Conservation (phyloP, 2,113 vertebrate species). For the Ursus arctos region DNA sequence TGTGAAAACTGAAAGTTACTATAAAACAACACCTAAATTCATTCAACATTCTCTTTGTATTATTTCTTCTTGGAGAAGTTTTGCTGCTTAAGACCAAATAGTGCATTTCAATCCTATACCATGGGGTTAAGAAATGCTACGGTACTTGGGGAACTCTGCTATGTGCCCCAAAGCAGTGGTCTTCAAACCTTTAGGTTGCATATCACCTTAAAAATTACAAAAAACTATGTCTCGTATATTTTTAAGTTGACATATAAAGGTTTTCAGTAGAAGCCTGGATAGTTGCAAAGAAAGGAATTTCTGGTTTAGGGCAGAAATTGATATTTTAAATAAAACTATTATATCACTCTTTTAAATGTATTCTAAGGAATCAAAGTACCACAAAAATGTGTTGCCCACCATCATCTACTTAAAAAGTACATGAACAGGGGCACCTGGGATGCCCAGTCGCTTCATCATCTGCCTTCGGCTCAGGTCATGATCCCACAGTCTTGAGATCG, state of each 20-base stretch:
- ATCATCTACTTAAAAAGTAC: not conserved
- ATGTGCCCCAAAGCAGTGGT: not conserved
- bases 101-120: not conserved
- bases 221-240: not conserved
- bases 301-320: not conserved
- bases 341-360: not conserved
- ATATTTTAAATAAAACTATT: slow-evolving; percentile 35
- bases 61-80: not conserved
- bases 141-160: not conserved
- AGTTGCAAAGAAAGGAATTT: not conserved
- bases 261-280: not conserved
- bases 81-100: not conserved
- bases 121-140: not conserved
- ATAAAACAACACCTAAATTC: not conserved
- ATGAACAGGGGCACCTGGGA: not conserved
- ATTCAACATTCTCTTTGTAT: not conserved
- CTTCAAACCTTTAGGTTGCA: not conserved
- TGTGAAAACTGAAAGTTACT: not conserved
- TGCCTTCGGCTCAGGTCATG: not conserved
- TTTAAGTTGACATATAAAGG: not conserved
- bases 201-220: not conserved
- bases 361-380: not conserved
- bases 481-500: not conserved
- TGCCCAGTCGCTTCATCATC: not conserved
- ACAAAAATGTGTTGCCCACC: not conserved